phyloP scores from a whole-genome alignment of 1,140 invertebrate genomes.

The Drosophila tristis region DNA sequence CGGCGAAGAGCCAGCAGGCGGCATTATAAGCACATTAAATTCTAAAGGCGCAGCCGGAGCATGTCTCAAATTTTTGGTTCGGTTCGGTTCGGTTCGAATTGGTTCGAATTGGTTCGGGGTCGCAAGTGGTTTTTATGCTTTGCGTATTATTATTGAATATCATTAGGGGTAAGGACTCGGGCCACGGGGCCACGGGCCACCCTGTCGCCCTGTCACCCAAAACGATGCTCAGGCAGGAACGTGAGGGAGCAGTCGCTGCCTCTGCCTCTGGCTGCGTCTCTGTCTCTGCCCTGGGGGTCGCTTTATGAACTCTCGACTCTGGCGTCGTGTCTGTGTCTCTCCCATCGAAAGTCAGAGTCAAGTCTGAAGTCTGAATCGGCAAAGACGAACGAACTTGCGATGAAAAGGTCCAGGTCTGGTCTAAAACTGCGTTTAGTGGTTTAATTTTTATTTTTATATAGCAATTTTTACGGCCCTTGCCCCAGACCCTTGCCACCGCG shows the following conservation, averaged over 20 bases:
- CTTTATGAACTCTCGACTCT: slow-evolving; percentile 41
- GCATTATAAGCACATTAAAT: slow-evolving; percentile 83
- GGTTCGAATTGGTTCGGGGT: slow-evolving; percentile 4
- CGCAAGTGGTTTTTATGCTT: slow-evolving; percentile 78
- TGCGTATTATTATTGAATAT: slow-evolving; percentile 78
- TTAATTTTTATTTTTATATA: slow-evolving; percentile 81
- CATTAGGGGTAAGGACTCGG: slow-evolving; percentile 48
- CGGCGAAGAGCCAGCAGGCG: slow-evolving; percentile 74
- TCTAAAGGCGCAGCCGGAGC: slow-evolving; percentile 73
- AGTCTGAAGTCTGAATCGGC: slow-evolving; percentile 25
- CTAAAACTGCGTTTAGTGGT: slow-evolving; percentile 71
- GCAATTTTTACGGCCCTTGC: slow-evolving; percentile 66
- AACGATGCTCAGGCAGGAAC: slow-evolving; percentile 26
- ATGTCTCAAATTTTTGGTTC: slow-evolving; percentile 65
- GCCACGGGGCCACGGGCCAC: background rate
- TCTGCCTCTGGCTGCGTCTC: slow-evolving; percentile 6
- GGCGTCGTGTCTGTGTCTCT: no score
- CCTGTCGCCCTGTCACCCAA: no score
- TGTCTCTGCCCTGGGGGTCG: slow-evolving; percentile 47
- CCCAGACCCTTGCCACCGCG: slow-evolving; percentile 6
- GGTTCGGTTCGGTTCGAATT: background rate
- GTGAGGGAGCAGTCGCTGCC: slow-evolving; percentile 20
- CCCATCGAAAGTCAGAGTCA: slow-evolving; percentile 16
- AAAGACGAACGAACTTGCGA: slow-evolving; percentile 32
- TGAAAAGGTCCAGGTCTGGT: slow-evolving; percentile 32